A percentile compares a stretch with the other conserved stretches of the same genome.
Conservation (phyloP, 2,888 invertebrate genomes). For the Brenthis daphne region DNA sequence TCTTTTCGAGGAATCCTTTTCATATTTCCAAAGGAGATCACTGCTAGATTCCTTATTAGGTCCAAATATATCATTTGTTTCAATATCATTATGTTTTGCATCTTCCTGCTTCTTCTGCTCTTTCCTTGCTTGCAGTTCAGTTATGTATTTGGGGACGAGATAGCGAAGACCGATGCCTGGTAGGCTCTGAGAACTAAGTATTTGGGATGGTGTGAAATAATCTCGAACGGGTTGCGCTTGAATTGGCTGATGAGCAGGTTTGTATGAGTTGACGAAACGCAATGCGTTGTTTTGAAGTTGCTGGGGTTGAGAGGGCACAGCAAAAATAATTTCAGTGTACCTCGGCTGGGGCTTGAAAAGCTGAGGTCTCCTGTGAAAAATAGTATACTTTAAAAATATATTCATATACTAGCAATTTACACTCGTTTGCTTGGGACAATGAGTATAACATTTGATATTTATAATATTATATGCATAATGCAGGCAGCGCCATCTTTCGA, state of each 20-base stretch:
- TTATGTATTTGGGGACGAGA: slow-evolving; percentile 62
- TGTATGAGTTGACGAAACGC: slow-evolving; percentile 70
- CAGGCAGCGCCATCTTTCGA: too few species aligned
- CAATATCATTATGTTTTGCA: slow-evolving; percentile 63
- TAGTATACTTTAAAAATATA: neutral
- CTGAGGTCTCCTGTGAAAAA: slow-evolving; percentile 63
- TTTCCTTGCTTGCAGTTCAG: slow-evolving; percentile 48
- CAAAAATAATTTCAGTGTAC: slow-evolving; percentile 67
- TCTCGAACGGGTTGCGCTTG: slow-evolving; percentile 49
- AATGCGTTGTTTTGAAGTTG: slow-evolving; percentile 64
- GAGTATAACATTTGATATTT: too few species aligned
- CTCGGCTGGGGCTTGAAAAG: slow-evolving; percentile 68
- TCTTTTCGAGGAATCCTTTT: slow-evolving; percentile 65
- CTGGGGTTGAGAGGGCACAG: slow-evolving; percentile 47
- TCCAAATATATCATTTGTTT: slow-evolving; percentile 56
- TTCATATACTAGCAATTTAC: neutral
- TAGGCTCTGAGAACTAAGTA: slow-evolving; percentile 66
- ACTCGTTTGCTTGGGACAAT: too few species aligned
- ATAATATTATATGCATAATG: too few species aligned
- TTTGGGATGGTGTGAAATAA: slow-evolving; percentile 60
- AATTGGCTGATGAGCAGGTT: slow-evolving; percentile 54
- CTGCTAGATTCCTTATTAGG: slow-evolving; percentile 53
- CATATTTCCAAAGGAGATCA: slow-evolving; percentile 69
- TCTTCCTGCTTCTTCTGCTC: slow-evolving; percentile 60
- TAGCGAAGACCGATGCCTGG: slow-evolving; percentile 72